Conservation (phyloP, 2,113 vertebrate species). For the Apodemus sylvaticus region DNA sequence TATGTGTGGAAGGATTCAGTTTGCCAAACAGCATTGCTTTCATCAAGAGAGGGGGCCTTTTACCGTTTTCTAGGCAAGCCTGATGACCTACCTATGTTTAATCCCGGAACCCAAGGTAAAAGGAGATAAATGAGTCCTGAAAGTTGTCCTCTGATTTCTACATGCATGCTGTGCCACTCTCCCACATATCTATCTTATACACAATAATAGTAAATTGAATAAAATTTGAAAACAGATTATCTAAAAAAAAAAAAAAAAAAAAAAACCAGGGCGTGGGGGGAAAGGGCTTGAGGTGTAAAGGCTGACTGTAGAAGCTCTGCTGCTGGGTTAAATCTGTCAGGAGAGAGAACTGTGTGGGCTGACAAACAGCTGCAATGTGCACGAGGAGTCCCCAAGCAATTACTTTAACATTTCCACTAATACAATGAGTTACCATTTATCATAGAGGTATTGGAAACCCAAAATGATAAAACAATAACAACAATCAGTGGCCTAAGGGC, state of each 20-base stretch:
- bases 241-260: neutral
- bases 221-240: neutral
- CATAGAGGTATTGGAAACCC: slow-evolving; percentile 26
- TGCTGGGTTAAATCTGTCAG: neutral
- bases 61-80: neutral
- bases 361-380: neutral
- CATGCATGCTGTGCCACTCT: too few relatives aligned
- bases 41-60: neutral
- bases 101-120: neutral
- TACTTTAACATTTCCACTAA: neutral
- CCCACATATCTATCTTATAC: neutral
- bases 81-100: too few relatives aligned
- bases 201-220: neutral
- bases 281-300: neutral
- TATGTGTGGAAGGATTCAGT: neutral
- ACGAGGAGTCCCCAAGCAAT: neutral
- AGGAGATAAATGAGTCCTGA: neutral
- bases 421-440: neutral
- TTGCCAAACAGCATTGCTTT: neutral
- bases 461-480: slow-evolving; percentile 21
- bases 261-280: too few relatives aligned
- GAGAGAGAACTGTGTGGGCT: neutral
- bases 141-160: neutral
- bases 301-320: neutral
- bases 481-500: neutral